Conservation (phyloP, 2,113 vertebrate genomes). For the Megaceryle torquata region DNA sequence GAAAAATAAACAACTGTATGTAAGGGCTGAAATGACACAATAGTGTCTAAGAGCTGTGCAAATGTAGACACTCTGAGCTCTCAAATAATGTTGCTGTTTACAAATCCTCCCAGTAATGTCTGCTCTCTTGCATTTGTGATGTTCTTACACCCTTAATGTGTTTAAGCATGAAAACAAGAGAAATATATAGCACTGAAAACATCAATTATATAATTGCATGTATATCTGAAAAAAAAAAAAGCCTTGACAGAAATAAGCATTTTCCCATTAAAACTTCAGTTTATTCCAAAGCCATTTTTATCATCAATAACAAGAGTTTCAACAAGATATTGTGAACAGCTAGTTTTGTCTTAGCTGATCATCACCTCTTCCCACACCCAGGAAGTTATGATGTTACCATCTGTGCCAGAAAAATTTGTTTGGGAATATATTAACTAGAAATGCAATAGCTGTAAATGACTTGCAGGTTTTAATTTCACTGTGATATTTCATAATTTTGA, state of each 20-base stretch:
- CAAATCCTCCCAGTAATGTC: background rate
- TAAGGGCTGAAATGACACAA: background rate
- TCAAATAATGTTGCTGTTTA: background rate
- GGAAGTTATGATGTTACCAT: conserved; percentile 33
- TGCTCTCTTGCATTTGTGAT: background rate
- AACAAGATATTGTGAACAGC: conserved; percentile 12
- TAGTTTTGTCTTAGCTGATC: conserved; percentile 46
- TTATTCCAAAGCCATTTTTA: conserved; percentile 25
- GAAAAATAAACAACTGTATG: background rate
- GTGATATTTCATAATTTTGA: background rate
- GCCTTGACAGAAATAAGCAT: background rate
- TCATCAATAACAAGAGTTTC: conserved; percentile 19
- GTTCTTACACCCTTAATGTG: background rate
- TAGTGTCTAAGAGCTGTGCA: background rate
- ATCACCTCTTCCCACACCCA: conserved; percentile 41
- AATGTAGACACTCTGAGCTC: background rate
- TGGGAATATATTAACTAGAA: background rate
- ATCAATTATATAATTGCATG: background rate
- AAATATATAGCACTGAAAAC: background rate
- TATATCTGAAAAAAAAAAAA: background rate
- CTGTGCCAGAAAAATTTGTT: conserved; percentile 27
- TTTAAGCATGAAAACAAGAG: background rate
- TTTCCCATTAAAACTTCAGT: background rate
- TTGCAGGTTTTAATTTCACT: background rate
- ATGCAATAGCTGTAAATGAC: background rate